Base-by-base conservation (phyloP, 37 sponge, comb jelly and placozoan genomes). In the Trichoplax adhaerens region DNA sequence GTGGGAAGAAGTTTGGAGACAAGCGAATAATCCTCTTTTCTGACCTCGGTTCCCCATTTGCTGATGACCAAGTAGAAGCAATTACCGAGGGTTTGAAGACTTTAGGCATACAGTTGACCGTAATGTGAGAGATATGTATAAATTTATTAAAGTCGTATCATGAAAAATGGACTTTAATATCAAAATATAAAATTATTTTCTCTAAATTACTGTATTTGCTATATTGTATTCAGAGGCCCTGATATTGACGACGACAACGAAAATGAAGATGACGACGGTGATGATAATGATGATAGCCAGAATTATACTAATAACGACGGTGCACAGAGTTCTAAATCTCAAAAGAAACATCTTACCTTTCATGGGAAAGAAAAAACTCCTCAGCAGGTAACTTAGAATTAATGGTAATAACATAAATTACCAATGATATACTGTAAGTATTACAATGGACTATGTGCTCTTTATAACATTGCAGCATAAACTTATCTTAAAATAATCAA, bases 11-110 rank as follows among this genome's bases (percentile, higher is more conserved):
- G 29, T 29, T 29, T 29, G 29, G 29, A 29, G 77, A 77, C 8
- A 82, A 86, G 79, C 83, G 76, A 73, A 72, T 90, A 5, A 86
- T 80, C 69, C 78, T 93, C 55, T 78, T 93, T 68, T 89, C 94
- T 0, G 82, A 89, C 55, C 80, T 81, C 52, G 90, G 79, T 47
- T 86, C 84, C 51, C 80, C 76, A 65, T 84, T 70, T 73, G 81
- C 72, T 71, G 83, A 88, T 58, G 89, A 85, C 62, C 66, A 70
- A 4, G 68, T 92, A 66, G 81, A 77, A 12, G 59, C 64, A 52
- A 88, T 92, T 55, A 70, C 68, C 52, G 58, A 58, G 4, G 93
- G 93, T 53, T 68, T 92, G 50, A 78, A 69, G 73, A 48, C 68
- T 6, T 53, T 74, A 6, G 69, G 67, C 50, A 80, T 85, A 53